phyloP scores from a whole-genome alignment of 64 coral and sea anemone genomes.

The Porites australiensis region DNA sequence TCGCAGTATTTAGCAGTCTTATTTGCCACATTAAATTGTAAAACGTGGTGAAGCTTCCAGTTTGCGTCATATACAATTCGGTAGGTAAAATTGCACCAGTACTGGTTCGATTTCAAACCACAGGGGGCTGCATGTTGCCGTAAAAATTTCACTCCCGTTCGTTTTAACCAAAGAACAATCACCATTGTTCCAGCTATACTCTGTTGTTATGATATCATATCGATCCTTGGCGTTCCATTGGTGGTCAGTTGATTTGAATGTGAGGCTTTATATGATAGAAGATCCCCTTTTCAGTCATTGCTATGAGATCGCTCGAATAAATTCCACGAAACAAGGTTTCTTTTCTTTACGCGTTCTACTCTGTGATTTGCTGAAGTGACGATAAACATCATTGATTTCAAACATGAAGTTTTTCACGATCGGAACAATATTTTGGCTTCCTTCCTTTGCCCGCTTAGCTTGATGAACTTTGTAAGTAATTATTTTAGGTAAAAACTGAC shows the following conservation, averaged over 20 bases:
- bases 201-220: not conserved
- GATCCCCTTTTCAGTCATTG: not conserved
- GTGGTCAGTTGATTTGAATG: not conserved
- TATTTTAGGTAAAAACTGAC: not conserved
- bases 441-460: not conserved
- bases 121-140: not conserved
- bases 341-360: not conserved
- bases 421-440: not conserved
- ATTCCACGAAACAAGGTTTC: not conserved
- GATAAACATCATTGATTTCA: not conserved
- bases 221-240: not conserved
- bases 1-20: not conserved
- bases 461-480: not conserved
- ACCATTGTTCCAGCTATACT: not conserved
- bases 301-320: not conserved
- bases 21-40: conserved; percentile 1
- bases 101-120: conserved; percentile 7
- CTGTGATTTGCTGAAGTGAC: too few relatives aligned
- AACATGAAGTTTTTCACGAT: not conserved
- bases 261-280: not conserved
- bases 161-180: not conserved
- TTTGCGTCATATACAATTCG: conserved; percentile 6
- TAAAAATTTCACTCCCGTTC: not conserved
- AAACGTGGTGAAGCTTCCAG: not conserved
- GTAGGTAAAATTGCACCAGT: conserved; percentile 15